Conservation (phyloP, 1,140 invertebrate species). For the Pararge aegeria region DNA sequence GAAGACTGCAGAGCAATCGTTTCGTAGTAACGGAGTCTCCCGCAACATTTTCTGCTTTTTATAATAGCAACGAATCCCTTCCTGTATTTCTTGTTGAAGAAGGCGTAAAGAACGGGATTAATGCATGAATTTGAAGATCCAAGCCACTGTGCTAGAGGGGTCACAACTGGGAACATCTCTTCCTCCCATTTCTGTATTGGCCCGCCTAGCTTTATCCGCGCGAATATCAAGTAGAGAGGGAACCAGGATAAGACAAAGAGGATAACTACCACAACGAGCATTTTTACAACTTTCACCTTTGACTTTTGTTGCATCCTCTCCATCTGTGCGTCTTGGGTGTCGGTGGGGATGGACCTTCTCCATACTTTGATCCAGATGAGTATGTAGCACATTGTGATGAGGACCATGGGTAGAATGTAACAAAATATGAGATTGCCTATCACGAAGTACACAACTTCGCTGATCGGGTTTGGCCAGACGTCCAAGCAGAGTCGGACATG, state of each 20-base stretch:
- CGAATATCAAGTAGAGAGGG: conserved; percentile 95
- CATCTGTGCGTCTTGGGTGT: conserved; percentile 94
- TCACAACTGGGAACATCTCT: conserved; percentile 88
- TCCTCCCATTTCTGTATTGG: conserved; percentile 86
- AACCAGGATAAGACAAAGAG: conserved; percentile 97
- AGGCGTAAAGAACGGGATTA: conserved; percentile 98
- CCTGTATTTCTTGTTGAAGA: conserved; percentile 97
- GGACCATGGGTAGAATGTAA: conserved; percentile 94
- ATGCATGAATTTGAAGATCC: conserved; percentile 98
- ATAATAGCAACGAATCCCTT: conserved; percentile 95
- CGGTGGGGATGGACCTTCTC: conserved; percentile 91
- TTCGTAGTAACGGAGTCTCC: conserved; percentile 89
- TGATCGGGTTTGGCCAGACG: conserved; percentile 90
- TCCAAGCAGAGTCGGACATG: conserved; percentile 89
- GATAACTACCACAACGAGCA: conserved; percentile 96
- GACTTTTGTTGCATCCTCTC: conserved; percentile 95
- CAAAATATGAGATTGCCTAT: conserved; percentile 94
- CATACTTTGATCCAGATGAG: conserved; percentile 96
- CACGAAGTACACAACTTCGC: conserved; percentile 92
- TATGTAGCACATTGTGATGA: conserved; percentile 95
- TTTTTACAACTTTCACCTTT: conserved; percentile 97
- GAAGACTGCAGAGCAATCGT: conserved; percentile 91
- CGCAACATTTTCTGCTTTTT: conserved; percentile 90
- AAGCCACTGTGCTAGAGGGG: conserved; percentile 97
- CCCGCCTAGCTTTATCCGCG: conserved; percentile 90